Base-by-base conservation (phyloP, 2,888 invertebrate genomes). In the Serrognathus titanus region DNA sequence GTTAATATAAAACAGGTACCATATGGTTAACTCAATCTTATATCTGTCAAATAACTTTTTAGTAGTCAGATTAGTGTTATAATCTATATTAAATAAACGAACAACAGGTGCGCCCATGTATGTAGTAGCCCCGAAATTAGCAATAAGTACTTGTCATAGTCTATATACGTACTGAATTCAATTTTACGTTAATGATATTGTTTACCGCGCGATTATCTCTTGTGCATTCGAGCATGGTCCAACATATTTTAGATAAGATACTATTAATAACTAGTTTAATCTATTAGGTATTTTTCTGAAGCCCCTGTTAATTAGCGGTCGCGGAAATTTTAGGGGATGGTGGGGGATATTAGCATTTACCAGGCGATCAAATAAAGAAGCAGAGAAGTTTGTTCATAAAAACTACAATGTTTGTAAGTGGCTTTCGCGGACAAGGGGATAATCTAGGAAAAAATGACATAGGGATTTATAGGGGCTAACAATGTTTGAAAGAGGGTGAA, bases 381-480 rank as follows among this genome's bases (percentile, higher is more conserved):
- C 40, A 24, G 36, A 52, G 60, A 63, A 63, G 63, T 63, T 63
- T 73, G 73, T 73, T 73, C 76, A 75, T 76, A 75, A 76, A 76
- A 75, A 75, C 71, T 69, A 68, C 71, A 69, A 74, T 73, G 73
- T 74, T 74, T 72, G 73, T 75, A 75, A 76, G 76, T 76, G 75
- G 75, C 74, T 75, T 74, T 73, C 62, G 66, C 66, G 66, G 74
- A 73, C 74, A 69, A 66, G 68, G 70, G 72, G 66, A 65, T 66
- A 67, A 66, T 65, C 66, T 64, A 63, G 60, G 61, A 63, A 67
- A 67, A 67, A 67, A 67, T 67, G 67, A 66, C 66, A 63, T 63
- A 64, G 71, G 74, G 73, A 74, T 74, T 74, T 74, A 74, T 74
- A 71, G 66, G n/a, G 71, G 73, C 71, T 72, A 73, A 73, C 72